Percentiles rank a stretch among this genome's conserved stretches.
Conservation (phyloP, 2,797 vertebrate species). For the Amblyopsis hoosieri region DNA sequence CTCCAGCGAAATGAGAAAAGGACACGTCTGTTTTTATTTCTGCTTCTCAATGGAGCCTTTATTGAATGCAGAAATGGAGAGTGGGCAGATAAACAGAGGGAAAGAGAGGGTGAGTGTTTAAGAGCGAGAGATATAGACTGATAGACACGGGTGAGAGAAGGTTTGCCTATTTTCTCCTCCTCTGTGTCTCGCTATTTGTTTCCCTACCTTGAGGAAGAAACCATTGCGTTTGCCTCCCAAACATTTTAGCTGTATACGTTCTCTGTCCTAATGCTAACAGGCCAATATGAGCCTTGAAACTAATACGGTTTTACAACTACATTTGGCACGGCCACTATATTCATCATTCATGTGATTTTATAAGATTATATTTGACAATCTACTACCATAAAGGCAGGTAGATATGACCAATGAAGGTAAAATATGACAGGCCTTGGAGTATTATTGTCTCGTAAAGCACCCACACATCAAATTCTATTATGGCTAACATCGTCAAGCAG, state of each 20-base stretch:
- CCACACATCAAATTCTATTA: constrained; percentile 31
- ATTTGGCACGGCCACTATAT: constrained; percentile 30
- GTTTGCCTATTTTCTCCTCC: constrained; percentile 36
- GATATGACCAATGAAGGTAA: constrained; percentile 49
- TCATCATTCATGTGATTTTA: constrained; percentile 39
- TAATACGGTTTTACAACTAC: constrained; percentile 16
- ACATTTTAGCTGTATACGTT: neutral
- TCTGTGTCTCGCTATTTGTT: constrained; percentile 38
- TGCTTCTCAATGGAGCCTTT: constrained; percentile 56
- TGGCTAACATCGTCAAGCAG: constrained; percentile 26
- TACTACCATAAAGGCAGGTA: constrained; percentile 18
- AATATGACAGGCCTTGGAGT: constrained; percentile 50
- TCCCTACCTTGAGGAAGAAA: constrained; percentile 37
- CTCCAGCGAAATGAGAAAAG: constrained; percentile 57
- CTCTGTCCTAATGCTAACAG: constrained; percentile 3
- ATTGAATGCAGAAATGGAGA: constrained; percentile 31
- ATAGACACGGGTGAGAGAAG: constrained; percentile 25
- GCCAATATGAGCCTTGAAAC: constrained; percentile 43
- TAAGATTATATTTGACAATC: constrained; percentile 23
- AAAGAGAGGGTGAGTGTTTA: neutral
- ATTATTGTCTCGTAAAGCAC: constrained; percentile 54
- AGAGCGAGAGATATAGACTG: neutral
- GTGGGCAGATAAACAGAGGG: neutral
- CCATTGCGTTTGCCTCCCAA: constrained; percentile 2
- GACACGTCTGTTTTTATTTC: constrained; percentile 42